Conservation (phyloP, 2,113 vertebrate species). For the Oreochromis tanganicae region DNA sequence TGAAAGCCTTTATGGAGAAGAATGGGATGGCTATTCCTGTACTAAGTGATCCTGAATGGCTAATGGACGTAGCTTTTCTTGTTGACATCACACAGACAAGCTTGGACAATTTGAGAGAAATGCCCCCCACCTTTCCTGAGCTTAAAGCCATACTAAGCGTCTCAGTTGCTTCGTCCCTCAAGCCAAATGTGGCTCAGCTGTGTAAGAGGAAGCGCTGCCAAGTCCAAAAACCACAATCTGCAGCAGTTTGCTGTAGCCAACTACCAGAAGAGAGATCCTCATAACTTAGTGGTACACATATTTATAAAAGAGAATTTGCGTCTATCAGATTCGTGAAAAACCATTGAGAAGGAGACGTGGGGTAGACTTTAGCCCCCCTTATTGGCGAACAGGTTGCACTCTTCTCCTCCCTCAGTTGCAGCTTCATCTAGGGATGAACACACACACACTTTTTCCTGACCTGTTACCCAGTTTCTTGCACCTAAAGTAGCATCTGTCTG, state of each 20-base stretch:
- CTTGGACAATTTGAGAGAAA: neutral
- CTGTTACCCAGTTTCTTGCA: neutral
- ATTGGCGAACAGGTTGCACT: neutral
- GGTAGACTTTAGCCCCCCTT: neutral
- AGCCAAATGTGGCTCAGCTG: neutral
- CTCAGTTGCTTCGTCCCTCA: neutral
- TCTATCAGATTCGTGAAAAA: neutral
- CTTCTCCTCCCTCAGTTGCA: neutral
- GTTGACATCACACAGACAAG: neutral
- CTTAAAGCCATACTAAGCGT: neutral
- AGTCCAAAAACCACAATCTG: neutral
- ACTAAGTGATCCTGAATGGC: neutral
- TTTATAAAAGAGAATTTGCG: neutral
- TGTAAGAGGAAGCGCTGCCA: neutral
- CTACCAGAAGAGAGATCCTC: fast-evolving
- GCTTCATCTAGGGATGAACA: neutral
- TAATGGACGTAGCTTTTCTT: neutral
- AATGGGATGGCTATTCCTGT: neutral
- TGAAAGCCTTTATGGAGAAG: neutral
- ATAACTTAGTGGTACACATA: neutral
- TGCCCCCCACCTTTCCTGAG: neutral
- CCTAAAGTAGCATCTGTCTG: neutral
- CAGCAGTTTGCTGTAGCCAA: neutral
- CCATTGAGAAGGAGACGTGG: fast-evolving
- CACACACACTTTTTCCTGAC: neutral